Conservation (phyloP, 2,797 vertebrate genomes). For the Falco berigora region DNA sequence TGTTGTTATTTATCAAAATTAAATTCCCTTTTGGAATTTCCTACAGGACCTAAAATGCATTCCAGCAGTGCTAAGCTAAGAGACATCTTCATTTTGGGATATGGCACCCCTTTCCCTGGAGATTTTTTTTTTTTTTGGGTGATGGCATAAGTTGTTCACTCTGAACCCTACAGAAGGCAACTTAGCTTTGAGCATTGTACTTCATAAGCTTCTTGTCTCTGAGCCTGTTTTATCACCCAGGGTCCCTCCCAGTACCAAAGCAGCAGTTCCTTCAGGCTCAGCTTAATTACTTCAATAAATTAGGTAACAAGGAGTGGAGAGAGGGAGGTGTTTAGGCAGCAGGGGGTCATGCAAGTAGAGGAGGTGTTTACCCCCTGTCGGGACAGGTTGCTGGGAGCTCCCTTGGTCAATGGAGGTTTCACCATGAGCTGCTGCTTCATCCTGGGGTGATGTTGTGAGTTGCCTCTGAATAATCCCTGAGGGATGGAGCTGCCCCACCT, state of each 20-base stretch:
- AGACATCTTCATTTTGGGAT: background rate
- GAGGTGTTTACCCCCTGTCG: accelerated
- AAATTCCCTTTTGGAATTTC: background rate
- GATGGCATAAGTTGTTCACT: background rate
- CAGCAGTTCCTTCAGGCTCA: background rate
- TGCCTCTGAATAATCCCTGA: too few species aligned
- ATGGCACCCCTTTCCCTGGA: background rate
- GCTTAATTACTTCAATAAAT: background rate
- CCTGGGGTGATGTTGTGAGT: background rate
- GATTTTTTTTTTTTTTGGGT: background rate
- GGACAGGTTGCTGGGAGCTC: background rate
- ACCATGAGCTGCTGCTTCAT: background rate
- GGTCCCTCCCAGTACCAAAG: background rate
- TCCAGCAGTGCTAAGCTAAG: background rate
- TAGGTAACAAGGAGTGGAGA: background rate
- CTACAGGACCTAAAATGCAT: background rate
- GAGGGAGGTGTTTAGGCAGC: background rate
- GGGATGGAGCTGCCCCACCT: background rate
- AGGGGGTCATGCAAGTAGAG: background rate
- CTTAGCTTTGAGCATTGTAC: background rate
- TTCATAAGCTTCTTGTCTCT: background rate
- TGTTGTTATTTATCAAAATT: background rate
- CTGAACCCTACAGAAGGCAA: background rate
- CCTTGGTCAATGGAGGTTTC: accelerated
- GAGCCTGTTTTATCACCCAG: background rate